Percentiles rank a stretch among this genome's conserved stretches.
These are phyloP conservation scores for Todiramphus saurophagus DNA, from an alignment of 2,113 vertebrate genomes.

Conservation along the genomic window DNA sequence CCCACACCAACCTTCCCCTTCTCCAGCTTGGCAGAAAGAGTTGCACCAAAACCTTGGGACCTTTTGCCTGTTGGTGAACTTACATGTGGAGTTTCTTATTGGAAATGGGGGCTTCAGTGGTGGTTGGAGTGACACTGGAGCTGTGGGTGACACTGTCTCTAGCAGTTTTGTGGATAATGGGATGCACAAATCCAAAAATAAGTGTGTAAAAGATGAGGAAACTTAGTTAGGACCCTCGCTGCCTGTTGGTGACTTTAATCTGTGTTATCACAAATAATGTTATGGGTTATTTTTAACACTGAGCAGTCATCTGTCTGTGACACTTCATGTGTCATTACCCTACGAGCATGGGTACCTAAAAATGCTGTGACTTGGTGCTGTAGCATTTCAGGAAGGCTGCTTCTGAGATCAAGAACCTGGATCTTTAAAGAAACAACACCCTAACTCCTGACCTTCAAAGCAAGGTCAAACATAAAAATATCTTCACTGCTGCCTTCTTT, in stretches of 20 bases:
- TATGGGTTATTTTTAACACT: not conserved
- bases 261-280: not conserved
- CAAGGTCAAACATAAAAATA: not conserved
- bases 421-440: not conserved
- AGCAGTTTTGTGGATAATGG: not conserved
- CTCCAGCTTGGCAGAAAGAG: not conserved
- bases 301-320: not conserved
- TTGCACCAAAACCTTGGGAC: not conserved
- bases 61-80: not conserved
- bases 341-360: not conserved
- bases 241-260: not conserved
- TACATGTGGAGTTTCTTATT: not conserved
- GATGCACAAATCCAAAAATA: not conserved
- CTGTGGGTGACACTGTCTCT: not conserved
- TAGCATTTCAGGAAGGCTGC: not conserved
- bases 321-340: not conserved
- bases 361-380: not conserved
- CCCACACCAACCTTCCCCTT: not conserved
- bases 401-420: not conserved
- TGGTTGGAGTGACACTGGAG: not conserved
- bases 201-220: not conserved
- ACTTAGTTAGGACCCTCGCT: not conserved
- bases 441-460: not conserved
- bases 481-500: fast-evolving
- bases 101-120: not conserved